Base-by-base conservation (phyloP, 2,888 invertebrate species). In the Molorchus minor region DNA sequence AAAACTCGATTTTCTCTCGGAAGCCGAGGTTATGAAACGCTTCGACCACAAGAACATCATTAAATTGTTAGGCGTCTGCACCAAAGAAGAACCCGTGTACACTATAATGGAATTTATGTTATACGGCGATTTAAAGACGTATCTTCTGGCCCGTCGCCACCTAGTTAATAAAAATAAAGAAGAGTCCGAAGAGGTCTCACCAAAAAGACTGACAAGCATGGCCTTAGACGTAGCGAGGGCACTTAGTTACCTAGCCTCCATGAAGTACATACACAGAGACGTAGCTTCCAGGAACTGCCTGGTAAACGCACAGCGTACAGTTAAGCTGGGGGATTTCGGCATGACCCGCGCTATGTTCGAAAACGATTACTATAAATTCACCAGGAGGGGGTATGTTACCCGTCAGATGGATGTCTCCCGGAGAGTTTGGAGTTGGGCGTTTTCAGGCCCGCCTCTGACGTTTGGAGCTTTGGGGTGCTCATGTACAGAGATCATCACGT, bases 91-190 rank as follows among this genome's bases (percentile, higher is more conserved):
- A 73, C 95, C 96, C 0, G 91, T 95, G 40, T 92, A 93, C 75
- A 93, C 93, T 0, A 88, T 96, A 10, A 96, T 96, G 95, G 96
- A 96, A 79, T 94, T 94, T 75, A 93, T 95, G 92, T 82, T 96
- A 30, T 94, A 95, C 77, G 96, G 95, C 16, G 96, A 96, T 78
- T 82, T 96, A 66, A 96, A 95, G 81, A 94, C 91, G 5, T 96
- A 90, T 80, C 83, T 96, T 56, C 80, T 96, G 65, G 93, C 93
- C 10, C 86, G 96, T 64, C 86, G 96, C 36, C 91, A 93, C 80
- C 83, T 95, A 73, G 92, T 93, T 0, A 87, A 86, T 63, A 83
- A 84, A 35, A 66, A 60, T 16, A 81, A 82, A 20, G 88, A 88
- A 65, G 89, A 89, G 53, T 85, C 87, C 3, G 92, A 91, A 70